These are phyloP conservation scores for Heliothis virescens DNA, from an alignment of 1,140 invertebrate genomes.

Conservation along the genomic window DNA sequence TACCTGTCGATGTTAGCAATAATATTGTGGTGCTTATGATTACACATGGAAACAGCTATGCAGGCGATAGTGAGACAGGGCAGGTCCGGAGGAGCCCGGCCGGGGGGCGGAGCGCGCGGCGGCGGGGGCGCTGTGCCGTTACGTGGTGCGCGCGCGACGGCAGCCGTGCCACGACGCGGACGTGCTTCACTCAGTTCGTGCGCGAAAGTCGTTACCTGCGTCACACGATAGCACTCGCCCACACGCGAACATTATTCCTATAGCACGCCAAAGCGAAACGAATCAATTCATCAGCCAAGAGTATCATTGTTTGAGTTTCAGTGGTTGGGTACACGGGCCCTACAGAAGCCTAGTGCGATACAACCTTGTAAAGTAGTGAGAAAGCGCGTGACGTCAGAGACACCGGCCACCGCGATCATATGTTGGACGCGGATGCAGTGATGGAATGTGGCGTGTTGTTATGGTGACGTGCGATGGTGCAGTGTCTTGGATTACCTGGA, in stretches of 20 bases:
- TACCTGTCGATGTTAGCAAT: conserved; percentile 31
- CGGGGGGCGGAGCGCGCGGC: conserved; percentile 67
- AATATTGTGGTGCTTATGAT: conserved; percentile 42
- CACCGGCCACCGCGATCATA: conserved; percentile 83
- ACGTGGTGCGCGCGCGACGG: conserved; percentile 78
- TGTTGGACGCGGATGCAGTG: conserved; percentile 86
- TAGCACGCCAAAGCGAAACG: conserved; percentile 63
- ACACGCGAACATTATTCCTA: conserved; percentile 74
- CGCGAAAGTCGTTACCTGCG: conserved; percentile 84
- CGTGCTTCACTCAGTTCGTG: conserved; percentile 86
- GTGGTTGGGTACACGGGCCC: conserved; percentile 56
- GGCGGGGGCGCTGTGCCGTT: conserved; percentile 80
- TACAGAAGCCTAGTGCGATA: conserved; percentile 55
- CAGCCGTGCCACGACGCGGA: conserved; percentile 82
- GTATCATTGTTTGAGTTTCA: conserved; percentile 59
- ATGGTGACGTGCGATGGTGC: conserved; percentile 80
- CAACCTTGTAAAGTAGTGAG: conserved; percentile 77
- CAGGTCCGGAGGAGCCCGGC: conserved; percentile 61
- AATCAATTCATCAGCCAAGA: conserved; percentile 62
- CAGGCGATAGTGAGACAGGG: conserved; percentile 58
- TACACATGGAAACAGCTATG: conserved; percentile 19
- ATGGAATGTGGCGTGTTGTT: conserved; percentile 84
- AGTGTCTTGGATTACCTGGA: conserved; percentile 76
- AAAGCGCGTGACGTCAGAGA: conserved; percentile 84
- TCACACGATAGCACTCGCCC: conserved; percentile 78